Conservation (phyloP, 2,888 invertebrate species). For the Melolontha melolontha region DNA sequence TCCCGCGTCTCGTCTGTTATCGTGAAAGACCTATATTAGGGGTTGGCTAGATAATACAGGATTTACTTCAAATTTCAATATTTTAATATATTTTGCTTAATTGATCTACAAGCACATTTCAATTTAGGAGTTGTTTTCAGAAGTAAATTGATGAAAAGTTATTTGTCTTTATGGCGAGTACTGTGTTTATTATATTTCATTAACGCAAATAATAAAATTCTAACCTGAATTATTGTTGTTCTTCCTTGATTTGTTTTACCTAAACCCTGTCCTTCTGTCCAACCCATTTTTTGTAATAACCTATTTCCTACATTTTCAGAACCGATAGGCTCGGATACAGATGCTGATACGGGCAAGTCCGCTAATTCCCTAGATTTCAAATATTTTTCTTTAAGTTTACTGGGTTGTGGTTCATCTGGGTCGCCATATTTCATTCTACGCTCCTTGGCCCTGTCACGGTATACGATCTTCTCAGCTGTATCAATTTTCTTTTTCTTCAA, state of each 20-base stretch:
- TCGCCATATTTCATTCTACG: constrained; percentile 93
- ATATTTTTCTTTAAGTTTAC: constrained; percentile 79
- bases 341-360: constrained; percentile 66
- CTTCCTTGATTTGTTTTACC: constrained; percentile 94
- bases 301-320: constrained; percentile 95
- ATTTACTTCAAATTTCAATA: too few species aligned
- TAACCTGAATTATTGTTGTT: constrained; percentile 91
- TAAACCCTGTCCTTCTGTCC: constrained; percentile 96
- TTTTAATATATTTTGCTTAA: too few species aligned
- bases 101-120: too few species aligned
- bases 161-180: too few species aligned
- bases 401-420: constrained; percentile 82
- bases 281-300: constrained; percentile 98
- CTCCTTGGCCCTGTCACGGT: constrained; percentile 97
- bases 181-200: too few species aligned
- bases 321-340: constrained; percentile 78
- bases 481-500: constrained; percentile 54
- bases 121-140: too few species aligned
- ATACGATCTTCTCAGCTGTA: constrained; percentile 65
- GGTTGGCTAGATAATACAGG: too few species aligned
- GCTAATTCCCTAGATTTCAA: constrained; percentile 70
- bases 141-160: too few species aligned
- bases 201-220: constrained; percentile 44
- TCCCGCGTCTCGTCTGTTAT: too few species aligned
- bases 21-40: too few species aligned